Evolutionary conservation across 2,113 vertebrate species (phyloP), one percentile per base, ranked within the genome.

Genomic region (Tupaia tana): DNA sequence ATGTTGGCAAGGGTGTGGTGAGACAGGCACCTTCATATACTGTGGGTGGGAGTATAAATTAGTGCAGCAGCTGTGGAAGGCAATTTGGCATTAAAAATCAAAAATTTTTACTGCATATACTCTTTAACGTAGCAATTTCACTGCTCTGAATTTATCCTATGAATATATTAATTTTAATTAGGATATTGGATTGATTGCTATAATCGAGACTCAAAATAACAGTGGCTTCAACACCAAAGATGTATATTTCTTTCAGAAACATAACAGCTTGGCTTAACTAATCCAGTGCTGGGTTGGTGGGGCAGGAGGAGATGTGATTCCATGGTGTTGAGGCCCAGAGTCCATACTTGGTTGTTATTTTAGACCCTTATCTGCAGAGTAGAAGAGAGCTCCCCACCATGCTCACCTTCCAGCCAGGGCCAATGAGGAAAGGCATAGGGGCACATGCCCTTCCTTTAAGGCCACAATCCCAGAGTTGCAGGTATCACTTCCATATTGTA

Each of bases 121-220:
- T 43, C 91, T 93, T 86, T 81, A 74, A 92, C n/a, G n/a, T 27
- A 75, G 69, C 29, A 80, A 31, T 70, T 86, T 43, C 63, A 70
- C 78, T 73, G 83, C 67, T 89, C 80, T 80, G 89, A 92, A 89
- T 70, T 86, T 89, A 75, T 89, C 67, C n/a, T 63, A 43, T 61
- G 80, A 80, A 83, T 83, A 67, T 56, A 66, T 79, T 85, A 54
- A 9, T 90, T 97, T 90, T 78, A 92, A 87, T 90, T 77, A 88
- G 81, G 69, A 24, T 63, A 87, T 52, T 91, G 83, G 71, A 27
- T 71, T 90, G 84, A 71, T 87, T 93, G 73, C 63, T 73, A 1
- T 22, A 86, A 82, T 79, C 6, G 13, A 82, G 24, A 52, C 25
- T 63, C 80, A 69, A 89, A 89, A 34, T 73, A 81, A 74, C 22